Evolutionary conservation across 2,888 invertebrate species (phyloP).

Genomic region (Leucoma salicis): DNA sequence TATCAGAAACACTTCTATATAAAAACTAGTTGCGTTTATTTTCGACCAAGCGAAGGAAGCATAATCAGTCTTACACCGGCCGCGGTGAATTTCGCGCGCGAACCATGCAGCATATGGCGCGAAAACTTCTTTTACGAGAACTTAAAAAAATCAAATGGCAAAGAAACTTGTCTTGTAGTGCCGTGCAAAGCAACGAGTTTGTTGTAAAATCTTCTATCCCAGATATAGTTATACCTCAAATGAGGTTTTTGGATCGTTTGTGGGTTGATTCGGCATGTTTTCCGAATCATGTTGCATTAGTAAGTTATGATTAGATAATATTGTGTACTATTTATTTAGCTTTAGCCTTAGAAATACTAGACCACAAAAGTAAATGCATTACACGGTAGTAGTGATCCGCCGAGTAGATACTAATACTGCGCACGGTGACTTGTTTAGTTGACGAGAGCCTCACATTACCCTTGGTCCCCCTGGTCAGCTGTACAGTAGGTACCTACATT

Average conservation of each 20-base stretch:
- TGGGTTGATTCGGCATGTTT: slow-evolving; percentile 55
- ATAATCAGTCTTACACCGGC: slow-evolving; percentile 41
- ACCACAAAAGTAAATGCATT: too few species aligned
- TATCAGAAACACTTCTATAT: slow-evolving; percentile 27
- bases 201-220: slow-evolving; percentile 58
- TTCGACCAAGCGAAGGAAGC: too few species aligned
- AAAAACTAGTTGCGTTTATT: neutral
- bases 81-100: slow-evolving; percentile 45
- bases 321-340: too few species aligned
- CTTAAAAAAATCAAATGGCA: slow-evolving; percentile 58
- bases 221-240: slow-evolving; percentile 57
- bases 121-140: slow-evolving; percentile 60
- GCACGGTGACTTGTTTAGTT: too few species aligned
- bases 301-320: slow-evolving; percentile 44
- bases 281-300: slow-evolving; percentile 62
- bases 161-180: slow-evolving; percentile 54
- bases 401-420: too few species aligned
- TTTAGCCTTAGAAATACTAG: too few species aligned
- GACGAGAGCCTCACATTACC: too few species aligned
- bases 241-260: slow-evolving; percentile 57
- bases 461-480: too few species aligned
- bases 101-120: slow-evolving; percentile 53
- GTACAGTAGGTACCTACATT: too few species aligned
- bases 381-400: too few species aligned
- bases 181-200: slow-evolving; percentile 46